phyloP scores from a whole-genome alignment of 2,113 vertebrate species.

The Pachyramphus minor region DNA sequence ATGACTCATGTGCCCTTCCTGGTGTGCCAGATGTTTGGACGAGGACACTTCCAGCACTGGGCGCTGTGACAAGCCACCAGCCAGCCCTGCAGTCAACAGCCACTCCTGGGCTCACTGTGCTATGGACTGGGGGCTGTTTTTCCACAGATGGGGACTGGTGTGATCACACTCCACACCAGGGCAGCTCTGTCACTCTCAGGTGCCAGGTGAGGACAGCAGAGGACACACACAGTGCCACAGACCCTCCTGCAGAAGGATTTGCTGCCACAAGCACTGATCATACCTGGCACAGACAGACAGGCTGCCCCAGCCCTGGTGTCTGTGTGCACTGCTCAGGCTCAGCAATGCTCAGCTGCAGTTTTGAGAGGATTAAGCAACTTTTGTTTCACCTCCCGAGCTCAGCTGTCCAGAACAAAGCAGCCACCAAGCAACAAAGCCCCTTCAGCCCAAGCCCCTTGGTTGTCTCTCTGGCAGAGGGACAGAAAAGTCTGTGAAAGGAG shows the following conservation, averaged over 20 bases:
- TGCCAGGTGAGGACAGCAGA: background rate
- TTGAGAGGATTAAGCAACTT: conserved; percentile 53
- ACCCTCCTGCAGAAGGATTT: background rate
- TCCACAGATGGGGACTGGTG: background rate
- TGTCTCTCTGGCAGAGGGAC: background rate
- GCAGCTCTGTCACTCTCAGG: background rate
- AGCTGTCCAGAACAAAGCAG: conserved; percentile 26
- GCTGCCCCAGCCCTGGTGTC: background rate
- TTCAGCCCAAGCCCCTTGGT: background rate
- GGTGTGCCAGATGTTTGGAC: background rate
- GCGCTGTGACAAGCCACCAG: background rate
- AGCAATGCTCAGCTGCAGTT: background rate
- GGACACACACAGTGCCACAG: background rate
- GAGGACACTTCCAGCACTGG: background rate
- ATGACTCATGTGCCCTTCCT: background rate
- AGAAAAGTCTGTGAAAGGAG: background rate
- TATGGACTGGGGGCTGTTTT: background rate
- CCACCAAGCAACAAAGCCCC: background rate
- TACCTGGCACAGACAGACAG: background rate
- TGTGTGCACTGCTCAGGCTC: background rate
- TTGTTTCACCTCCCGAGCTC: conserved; percentile 22
- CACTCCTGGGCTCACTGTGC: background rate
- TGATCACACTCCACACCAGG: rapidly evolving
- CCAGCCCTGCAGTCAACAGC: background rate
- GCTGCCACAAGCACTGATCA: background rate